Conservation (phyloP, 2,888 invertebrate species). For the Metalampra italica region DNA sequence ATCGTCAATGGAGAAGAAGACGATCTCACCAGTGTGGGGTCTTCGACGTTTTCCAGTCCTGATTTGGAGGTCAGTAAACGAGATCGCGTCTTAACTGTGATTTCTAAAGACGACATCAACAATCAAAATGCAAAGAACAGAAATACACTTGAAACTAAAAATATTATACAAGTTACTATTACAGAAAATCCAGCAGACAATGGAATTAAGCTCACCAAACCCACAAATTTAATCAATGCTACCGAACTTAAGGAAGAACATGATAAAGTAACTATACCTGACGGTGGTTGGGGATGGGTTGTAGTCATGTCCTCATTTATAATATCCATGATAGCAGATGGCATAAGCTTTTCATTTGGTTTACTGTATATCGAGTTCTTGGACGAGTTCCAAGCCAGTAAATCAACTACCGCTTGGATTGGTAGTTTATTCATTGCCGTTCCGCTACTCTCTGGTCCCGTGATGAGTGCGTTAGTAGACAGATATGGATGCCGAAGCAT, state of each 20-base stretch:
- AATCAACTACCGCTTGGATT: constrained; percentile 93
- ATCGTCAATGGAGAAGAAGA: constrained; percentile 66
- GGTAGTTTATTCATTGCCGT: constrained; percentile 94
- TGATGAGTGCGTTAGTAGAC: constrained; percentile 91
- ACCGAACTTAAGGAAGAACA: constrained; percentile 18
- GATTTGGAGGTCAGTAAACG: constrained; percentile 51
- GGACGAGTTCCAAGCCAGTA: constrained; percentile 87
- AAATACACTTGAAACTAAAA: constrained; percentile 11
- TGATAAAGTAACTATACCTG: constrained; percentile 81
- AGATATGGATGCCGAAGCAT: constrained; percentile 90
- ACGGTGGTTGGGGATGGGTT: constrained; percentile 94
- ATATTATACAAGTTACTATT: constrained; percentile 27
- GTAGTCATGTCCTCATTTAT: constrained; percentile 91
- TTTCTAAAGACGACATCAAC: constrained; percentile 13
- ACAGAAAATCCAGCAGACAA: constrained; percentile 34
- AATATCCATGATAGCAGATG: constrained; percentile 94
- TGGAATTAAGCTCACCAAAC: constrained; percentile 24
- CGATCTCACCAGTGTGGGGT: constrained; percentile 48
- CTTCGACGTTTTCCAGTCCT: constrained; percentile 59
- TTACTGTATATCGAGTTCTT: constrained; percentile 91
- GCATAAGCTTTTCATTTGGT: constrained; percentile 95
- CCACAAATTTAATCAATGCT: constrained; percentile 15
- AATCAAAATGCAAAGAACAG: constrained; percentile 37
- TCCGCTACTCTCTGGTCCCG: constrained; percentile 89
- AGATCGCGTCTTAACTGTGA: constrained; percentile 27